A percentile compares a stretch with the other conserved stretches of the same genome.
Conservation (phyloP, 2,113 vertebrate genomes). For the Heptranchias perlo region DNA sequence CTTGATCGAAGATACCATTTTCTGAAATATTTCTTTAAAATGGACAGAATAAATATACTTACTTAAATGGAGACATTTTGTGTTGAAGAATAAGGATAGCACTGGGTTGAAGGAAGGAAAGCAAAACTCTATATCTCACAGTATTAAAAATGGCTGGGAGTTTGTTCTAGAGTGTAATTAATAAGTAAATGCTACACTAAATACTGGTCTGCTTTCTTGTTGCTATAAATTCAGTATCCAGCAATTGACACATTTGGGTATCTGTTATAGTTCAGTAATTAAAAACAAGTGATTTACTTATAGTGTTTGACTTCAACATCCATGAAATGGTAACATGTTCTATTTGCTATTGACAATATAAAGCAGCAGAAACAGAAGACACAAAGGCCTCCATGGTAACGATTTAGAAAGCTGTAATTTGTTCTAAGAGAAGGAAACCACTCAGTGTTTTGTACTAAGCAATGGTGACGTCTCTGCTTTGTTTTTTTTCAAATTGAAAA, state of each 20-base stretch:
- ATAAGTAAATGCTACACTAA: background rate
- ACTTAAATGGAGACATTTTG: background rate
- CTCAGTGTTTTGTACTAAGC: background rate
- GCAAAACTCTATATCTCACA: too few species aligned
- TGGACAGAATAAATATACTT: background rate
- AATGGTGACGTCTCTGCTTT: background rate
- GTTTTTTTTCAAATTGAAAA: background rate
- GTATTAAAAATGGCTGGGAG: background rate
- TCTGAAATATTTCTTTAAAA: background rate
- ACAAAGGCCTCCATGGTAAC: background rate
- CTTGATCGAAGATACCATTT: background rate
- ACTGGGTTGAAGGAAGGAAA: background rate
- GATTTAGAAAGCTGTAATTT: background rate
- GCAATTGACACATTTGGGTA: background rate
- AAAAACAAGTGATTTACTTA: background rate
- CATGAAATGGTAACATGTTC: constrained; percentile 21
- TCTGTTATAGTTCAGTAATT: constrained; percentile 17
- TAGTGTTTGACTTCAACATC: background rate
- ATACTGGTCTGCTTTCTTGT: background rate
- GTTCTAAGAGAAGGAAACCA: background rate
- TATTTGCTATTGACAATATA: constrained; percentile 5
- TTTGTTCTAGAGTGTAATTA: background rate
- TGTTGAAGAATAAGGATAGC: background rate
- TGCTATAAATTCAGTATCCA: background rate
- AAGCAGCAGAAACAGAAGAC: background rate